Base-by-base conservation (phyloP, 2,888 invertebrate genomes). In the Arrhopalites spinosus region DNA sequence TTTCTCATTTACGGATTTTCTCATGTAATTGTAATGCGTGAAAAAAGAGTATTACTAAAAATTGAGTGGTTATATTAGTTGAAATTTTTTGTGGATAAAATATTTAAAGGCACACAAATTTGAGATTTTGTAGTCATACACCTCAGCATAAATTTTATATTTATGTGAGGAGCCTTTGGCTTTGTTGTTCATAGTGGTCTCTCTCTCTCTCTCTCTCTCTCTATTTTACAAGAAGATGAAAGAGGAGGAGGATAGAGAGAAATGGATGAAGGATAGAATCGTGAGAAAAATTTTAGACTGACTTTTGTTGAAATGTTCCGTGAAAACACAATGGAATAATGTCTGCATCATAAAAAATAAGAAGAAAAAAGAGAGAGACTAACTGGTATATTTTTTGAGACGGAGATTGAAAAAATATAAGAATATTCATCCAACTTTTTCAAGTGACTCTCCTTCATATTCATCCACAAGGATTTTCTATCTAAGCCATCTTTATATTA, bases 241-340 rank as follows among this genome's bases (percentile, higher is more conserved):
- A 67, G 47, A 67, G 53, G 50, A 29, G n/a, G 50, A 45, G 43
- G 23, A 50, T 11, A 25, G 50, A 50, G 50, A 69, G 50, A 27
- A 50, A 45, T 36, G 25, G 20, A 67, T 15, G 25, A 2, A 50
- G 70, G 29, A 70, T 70, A 29, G 70, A 53, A 36, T 70, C 70
- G 59, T 70, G 70, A 70, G 70, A 70, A 70, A 70, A 70, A 53
- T 70, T 15, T 50, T 15, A 56, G 43, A 53, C 53, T n/a, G 47
- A 27, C 59, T 43, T 69, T 70, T 70, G 68, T 69, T 27, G 27
- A 27, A n/a, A n/a, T n/a, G 47, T 2, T 8, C 68, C 50, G 68
- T 69, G 53, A 69, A 69, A 29, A 50, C 27, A 69, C 29, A 50
- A 69, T 69, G 50, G 68, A 47, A 50, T 69, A 69, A 50, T 69